Conservation (phyloP, 1,140 invertebrate species). For the Neodiprion fabricii region DNA sequence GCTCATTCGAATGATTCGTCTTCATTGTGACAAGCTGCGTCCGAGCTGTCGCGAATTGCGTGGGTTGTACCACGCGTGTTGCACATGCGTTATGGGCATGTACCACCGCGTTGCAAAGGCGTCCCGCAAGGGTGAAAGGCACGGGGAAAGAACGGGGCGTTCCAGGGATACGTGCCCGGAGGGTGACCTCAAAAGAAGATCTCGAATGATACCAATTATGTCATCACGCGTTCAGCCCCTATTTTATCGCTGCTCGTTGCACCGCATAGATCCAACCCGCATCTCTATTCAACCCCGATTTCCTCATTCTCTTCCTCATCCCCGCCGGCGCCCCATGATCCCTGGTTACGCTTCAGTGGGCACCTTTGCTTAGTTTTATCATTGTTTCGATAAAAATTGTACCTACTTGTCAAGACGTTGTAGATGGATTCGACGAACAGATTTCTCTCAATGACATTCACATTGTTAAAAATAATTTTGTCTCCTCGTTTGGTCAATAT, state of each 20-base stretch:
- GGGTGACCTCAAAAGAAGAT: conserved; percentile 51
- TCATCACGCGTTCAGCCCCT: conserved; percentile 38
- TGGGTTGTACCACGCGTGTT: not conserved
- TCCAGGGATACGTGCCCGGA: not conserved
- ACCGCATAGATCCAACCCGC: conserved; percentile 12
- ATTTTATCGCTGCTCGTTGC: not conserved
- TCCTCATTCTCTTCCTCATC: conserved; percentile 23
- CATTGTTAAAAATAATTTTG: too few relatives aligned
- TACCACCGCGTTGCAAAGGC: not conserved
- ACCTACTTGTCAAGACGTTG: too few relatives aligned
- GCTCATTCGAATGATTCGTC: not conserved
- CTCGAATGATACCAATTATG: conserved; percentile 55
- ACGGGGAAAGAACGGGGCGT: not conserved
- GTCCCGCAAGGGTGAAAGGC: not conserved
- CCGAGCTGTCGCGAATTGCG: conserved; percentile 3
- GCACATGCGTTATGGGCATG: not conserved
- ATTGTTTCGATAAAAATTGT: too few relatives aligned
- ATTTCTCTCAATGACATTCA: too few relatives aligned
- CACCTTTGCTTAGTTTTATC: too few relatives aligned
- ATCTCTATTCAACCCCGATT: conserved; percentile 23
- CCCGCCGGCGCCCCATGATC: conserved; percentile 21
- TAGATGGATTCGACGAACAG: too few relatives aligned
- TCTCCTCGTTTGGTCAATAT: too few relatives aligned
- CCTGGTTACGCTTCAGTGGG: not conserved
- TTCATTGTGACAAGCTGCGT: conserved; percentile 1